Evolutionary conservation across 2,113 vertebrate genomes (phyloP), one percentile per base, ranked within the genome.

Genomic region (Echinops telfairi): DNA sequence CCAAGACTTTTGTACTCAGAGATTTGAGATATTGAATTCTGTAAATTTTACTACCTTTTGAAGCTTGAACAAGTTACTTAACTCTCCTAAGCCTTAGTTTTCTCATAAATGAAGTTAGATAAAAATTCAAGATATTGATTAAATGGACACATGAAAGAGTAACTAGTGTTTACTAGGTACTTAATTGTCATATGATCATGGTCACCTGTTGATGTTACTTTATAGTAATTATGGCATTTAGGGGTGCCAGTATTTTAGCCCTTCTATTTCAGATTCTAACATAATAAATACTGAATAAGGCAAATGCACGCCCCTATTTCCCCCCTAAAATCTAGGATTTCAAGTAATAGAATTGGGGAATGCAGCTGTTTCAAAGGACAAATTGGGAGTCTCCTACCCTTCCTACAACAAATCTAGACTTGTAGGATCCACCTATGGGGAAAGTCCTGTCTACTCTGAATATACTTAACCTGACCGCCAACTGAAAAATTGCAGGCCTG

Each of bases 1-100:
- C 29, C 81, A 40, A 89, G 31, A 86, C 76, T 94, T 95, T 91
- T 84, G 31, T 16, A 81, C 89, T 89, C 25, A 71, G 31, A 91
- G 53, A 84, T 92, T 88, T 92, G 75, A 90, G 70, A 22, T 36
- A 73, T 87, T 88, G 73, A 87, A 82, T 4, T 17, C 80, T 87
- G 23, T 92, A 89, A 57, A 83, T 79, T 79, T 83, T 83, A 83
- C 23, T 84, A 80, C 25, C 38, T 88, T 91, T 91, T 64, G 77
- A 91, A 91, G 27, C 64, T 82, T 94, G n/a, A 40, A 19, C 20
- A 94, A 57, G 85, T 70, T 90, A 71, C 19, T 73, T 71, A 83
- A 64, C 5, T 64, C 84, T 8, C 64, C 53, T 88, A 29, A 92
- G 6, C 15, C 31, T 78, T 88, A 68, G 33, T 82, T 64, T 89